A percentile compares a stretch with the other conserved stretches of the same genome.
Evolutionary conservation across 2,113 vertebrate species (phyloP).

Genomic region (Sclerurus mexicanus): DNA sequence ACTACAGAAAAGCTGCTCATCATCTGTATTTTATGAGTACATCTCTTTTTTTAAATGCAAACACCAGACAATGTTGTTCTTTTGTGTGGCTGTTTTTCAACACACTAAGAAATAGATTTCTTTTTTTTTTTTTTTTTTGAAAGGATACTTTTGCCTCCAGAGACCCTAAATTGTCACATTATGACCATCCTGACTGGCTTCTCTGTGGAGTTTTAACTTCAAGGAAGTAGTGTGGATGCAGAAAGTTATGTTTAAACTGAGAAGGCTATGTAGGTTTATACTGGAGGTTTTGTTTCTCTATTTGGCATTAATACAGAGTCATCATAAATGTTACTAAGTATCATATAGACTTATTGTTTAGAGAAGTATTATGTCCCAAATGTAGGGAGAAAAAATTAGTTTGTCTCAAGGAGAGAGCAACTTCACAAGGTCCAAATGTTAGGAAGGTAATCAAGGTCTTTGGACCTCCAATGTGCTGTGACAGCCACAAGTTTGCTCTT

Average conservation of each 20-base stretch:
- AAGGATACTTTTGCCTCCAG: slow-evolving; percentile 2
- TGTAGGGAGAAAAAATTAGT: not conserved
- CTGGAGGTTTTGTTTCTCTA: not conserved
- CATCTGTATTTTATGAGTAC: not conserved
- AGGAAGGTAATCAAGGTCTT: not conserved
- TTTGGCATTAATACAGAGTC: not conserved
- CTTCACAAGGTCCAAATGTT: not conserved
- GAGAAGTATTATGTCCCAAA: not conserved
- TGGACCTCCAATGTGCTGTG: not conserved
- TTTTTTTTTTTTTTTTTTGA: not conserved
- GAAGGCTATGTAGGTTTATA: not conserved
- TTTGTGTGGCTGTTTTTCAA: slow-evolving; percentile 18
- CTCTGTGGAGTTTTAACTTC: not conserved
- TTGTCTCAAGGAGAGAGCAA: not conserved
- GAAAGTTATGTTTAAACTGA: not conserved
- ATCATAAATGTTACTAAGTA: not conserved
- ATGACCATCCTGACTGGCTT: slow-evolving; percentile 21
- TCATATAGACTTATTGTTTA: not conserved
- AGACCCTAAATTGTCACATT: slow-evolving; percentile 37
- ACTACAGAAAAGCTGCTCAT: not conserved
- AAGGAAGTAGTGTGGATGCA: not conserved
- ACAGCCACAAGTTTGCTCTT: not conserved
- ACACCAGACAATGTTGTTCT: not conserved
- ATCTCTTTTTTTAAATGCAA: not conserved
- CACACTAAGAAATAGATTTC: not conserved